A percentile compares a stretch with the other conserved stretches of the same genome.
These are phyloP conservation scores for Belgica antarctica DNA, from an alignment of 2,888 invertebrate genomes.

Conservation along the genomic window DNA sequence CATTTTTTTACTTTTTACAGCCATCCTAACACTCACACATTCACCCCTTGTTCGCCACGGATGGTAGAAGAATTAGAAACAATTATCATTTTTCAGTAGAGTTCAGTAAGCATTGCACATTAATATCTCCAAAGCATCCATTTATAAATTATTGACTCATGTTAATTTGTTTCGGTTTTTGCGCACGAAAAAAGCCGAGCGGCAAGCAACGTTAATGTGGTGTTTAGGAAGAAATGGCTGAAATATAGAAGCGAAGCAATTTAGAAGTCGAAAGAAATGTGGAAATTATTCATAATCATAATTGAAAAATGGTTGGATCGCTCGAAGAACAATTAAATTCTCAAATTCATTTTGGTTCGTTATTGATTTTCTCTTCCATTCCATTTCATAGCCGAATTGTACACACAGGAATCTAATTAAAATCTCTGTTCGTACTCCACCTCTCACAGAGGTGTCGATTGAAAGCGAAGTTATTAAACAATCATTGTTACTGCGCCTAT, in stretches of 20 bases:
- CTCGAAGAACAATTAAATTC: conserved; percentile 38
- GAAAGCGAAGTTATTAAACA: neutral
- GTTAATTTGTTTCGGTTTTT: conserved; percentile 42
- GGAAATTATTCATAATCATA: conserved; percentile 15
- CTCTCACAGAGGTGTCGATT: neutral
- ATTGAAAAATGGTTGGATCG: conserved; percentile 40
- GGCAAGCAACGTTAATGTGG: neutral
- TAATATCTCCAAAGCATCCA: conserved; percentile 32
- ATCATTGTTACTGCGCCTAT: neutral
- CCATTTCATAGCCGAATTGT: no score
- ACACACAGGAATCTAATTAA: conserved; percentile 22
- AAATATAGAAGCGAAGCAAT: no score
- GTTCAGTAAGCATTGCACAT: conserved; percentile 30
- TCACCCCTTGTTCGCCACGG: no score
- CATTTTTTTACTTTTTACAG: no score
- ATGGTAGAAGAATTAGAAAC: conserved; percentile 25
- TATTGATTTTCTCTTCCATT: neutral
- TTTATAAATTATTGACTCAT: conserved; percentile 42
- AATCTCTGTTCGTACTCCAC: neutral
- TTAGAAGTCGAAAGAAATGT: no score
- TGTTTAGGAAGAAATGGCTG: conserved; percentile 18
- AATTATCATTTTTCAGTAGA: conserved; percentile 30
- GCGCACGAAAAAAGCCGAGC: neutral
- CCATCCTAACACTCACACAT: no score
- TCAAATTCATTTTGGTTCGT: neutral